A percentile compares a stretch with the other conserved stretches of the same genome.
Conservation (phyloP, 1,140 invertebrate genomes). For the Bemisia tabaci region DNA sequence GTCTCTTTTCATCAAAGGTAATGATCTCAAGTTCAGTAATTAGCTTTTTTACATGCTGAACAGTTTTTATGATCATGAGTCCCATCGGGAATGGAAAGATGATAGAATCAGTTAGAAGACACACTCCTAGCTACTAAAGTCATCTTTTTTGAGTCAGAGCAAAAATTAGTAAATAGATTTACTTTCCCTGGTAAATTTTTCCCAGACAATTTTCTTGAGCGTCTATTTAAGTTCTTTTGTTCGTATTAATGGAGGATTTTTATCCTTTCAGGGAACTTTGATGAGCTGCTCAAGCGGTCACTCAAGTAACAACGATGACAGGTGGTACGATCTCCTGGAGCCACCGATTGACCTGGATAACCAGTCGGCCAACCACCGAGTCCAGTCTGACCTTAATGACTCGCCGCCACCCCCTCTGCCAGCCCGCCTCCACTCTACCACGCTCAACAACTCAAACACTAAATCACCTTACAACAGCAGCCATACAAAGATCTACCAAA, state of each 20-base stretch:
- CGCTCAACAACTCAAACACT: slow-evolving; percentile 14
- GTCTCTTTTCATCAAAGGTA: no score
- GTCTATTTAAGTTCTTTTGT: slow-evolving; percentile 4
- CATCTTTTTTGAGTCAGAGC: no score
- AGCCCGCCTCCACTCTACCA: slow-evolving; percentile 19
- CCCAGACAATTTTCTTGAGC: not conserved
- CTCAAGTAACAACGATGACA: slow-evolving; percentile 48
- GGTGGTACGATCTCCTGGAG: slow-evolving; percentile 46
- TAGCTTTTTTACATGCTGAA: no score
- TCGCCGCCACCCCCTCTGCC: slow-evolving; percentile 40
- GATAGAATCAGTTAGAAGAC: no score
- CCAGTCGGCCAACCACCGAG: slow-evolving; percentile 22
- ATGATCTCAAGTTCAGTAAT: no score
- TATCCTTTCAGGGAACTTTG: slow-evolving; percentile 35
- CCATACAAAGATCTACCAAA: slow-evolving; percentile 27
- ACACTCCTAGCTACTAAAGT: no score
- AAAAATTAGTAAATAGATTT: no score
- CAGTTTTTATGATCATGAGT: no score
- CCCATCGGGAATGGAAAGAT: no score
- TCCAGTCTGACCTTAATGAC: no score
- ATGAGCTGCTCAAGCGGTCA: slow-evolving; percentile 49
- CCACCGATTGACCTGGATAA: slow-evolving; percentile 26
- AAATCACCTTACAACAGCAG: slow-evolving; percentile 14
- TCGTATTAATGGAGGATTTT: slow-evolving; percentile 13
- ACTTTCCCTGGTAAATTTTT: slow-evolving; percentile 8